Conservation (phyloP, 2,797 vertebrate genomes). For the Moxostoma hubbsi region DNA sequence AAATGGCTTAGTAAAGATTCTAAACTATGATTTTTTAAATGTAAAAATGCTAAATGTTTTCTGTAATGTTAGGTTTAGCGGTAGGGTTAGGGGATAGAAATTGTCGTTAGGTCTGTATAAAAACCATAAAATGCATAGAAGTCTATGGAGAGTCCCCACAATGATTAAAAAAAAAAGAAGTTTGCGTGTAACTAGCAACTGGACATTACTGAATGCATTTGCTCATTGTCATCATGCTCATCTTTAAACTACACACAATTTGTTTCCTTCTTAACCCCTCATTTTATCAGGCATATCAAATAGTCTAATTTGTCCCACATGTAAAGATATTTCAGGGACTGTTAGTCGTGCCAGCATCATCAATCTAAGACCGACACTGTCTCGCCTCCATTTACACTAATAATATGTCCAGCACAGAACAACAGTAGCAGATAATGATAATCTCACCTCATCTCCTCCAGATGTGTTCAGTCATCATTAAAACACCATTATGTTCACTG, state of each 20-base stretch:
- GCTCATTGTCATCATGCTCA: not conserved
- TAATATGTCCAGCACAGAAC: slow-evolving; percentile 26
- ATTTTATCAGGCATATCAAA: slow-evolving; percentile 11
- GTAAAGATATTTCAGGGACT: slow-evolving; percentile 37
- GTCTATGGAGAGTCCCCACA: too few species aligned
- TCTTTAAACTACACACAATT: slow-evolving; percentile 7
- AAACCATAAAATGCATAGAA: too few species aligned
- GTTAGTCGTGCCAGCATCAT: slow-evolving; percentile 26
- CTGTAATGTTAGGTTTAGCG: not conserved
- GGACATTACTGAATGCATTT: not conserved
- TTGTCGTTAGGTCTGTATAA: too few species aligned
- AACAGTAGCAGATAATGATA: slow-evolving; percentile 28
- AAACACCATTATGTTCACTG: slow-evolving; percentile 26
- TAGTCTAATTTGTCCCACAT: slow-evolving; percentile 31
- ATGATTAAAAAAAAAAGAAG: too few species aligned
- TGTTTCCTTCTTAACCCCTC: slow-evolving; percentile 18
- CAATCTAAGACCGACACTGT: not conserved
- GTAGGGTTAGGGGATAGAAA: too few species aligned
- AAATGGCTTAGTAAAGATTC: not conserved
- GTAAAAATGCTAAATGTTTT: not conserved
- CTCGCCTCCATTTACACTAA: slow-evolving; percentile 33
- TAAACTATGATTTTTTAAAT: not conserved
- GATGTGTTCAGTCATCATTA: slow-evolving; percentile 43
- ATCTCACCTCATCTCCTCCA: slow-evolving; percentile 26
- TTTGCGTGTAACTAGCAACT: not conserved